These are phyloP conservation scores for Eudyptes chrysolophus DNA, from an alignment of 2,113 vertebrate genomes.

Conservation along the genomic window DNA sequence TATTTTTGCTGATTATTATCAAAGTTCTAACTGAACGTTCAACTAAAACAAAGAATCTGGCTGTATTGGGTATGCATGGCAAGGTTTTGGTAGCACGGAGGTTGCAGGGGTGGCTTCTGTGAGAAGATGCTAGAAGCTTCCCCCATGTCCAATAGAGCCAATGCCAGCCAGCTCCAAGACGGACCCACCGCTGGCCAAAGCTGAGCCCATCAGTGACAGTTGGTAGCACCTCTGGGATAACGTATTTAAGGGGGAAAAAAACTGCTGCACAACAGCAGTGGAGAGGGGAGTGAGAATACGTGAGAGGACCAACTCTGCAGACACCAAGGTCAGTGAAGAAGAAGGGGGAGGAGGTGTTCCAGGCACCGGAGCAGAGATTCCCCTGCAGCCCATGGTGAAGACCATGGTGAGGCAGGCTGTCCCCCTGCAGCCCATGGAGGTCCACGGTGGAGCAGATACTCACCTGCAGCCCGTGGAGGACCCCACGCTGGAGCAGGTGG, in stretches of 20 bases:
- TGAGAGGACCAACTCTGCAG: no score
- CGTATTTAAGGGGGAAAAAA: neutral
- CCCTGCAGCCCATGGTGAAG: no score
- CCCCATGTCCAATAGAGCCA: neutral
- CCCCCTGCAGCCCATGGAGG: no score
- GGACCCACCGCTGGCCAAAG: no score
- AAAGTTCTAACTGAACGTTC: neutral
- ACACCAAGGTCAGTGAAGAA: no score
- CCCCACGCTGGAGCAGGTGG: no score
- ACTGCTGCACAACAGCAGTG: neutral
- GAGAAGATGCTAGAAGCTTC: neutral
- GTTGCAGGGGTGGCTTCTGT: neutral
- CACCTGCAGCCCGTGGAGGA: no score
- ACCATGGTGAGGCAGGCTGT: no score
- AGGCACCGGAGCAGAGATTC: no score
- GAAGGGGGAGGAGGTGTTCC: no score
- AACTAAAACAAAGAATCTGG: neutral
- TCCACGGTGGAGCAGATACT: no score
- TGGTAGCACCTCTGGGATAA: neutral
- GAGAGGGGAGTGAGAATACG: neutral
- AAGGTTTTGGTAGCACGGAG: neutral
- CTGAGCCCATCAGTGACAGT: neutral
- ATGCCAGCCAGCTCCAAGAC: neutral
- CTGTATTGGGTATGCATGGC: neutral
- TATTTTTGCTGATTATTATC: neutral